Evolutionary conservation across 2,797 vertebrate genomes (phyloP).

Genomic region (Pipistrellus pipistrellus): DNA sequence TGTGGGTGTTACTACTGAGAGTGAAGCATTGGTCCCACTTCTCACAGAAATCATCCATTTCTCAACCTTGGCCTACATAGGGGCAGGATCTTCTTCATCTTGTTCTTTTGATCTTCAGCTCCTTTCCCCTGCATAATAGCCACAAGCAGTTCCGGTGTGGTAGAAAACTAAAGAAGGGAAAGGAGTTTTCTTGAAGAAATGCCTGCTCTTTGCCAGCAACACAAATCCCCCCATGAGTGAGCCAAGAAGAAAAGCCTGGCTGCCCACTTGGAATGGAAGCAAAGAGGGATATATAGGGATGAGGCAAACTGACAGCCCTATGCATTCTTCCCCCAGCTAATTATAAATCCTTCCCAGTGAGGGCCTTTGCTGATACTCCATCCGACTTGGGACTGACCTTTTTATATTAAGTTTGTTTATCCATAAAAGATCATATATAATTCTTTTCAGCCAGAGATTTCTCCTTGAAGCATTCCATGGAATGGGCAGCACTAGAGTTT

Average conservation of each 20-base stretch:
- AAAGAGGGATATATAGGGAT: neutral
- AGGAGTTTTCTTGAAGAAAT: neutral
- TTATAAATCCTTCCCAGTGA: slow-evolving; percentile 25
- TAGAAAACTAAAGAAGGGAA: neutral
- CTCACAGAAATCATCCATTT: neutral
- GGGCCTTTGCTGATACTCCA: neutral
- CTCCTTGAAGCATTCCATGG: neutral
- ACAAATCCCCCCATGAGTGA: neutral
- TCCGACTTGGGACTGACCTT: neutral
- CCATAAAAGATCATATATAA: neutral
- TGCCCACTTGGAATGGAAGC: neutral
- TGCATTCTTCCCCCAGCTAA: neutral
- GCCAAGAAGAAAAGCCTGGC: neutral
- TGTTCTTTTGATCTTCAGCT: neutral
- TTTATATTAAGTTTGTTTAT: slow-evolving; percentile 52
- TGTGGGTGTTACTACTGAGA: neutral
- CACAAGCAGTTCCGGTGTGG: neutral
- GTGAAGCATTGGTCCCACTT: neutral
- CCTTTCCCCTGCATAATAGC: neutral
- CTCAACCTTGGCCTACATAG: neutral
- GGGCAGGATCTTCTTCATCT: neutral
- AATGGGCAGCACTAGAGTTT: neutral
- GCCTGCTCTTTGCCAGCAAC: neutral
- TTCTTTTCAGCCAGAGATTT: neutral
- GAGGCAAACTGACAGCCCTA: neutral